Evolutionary conservation across 1,140 invertebrate species (phyloP).

Genomic region (Colletes latitarsis): DNA sequence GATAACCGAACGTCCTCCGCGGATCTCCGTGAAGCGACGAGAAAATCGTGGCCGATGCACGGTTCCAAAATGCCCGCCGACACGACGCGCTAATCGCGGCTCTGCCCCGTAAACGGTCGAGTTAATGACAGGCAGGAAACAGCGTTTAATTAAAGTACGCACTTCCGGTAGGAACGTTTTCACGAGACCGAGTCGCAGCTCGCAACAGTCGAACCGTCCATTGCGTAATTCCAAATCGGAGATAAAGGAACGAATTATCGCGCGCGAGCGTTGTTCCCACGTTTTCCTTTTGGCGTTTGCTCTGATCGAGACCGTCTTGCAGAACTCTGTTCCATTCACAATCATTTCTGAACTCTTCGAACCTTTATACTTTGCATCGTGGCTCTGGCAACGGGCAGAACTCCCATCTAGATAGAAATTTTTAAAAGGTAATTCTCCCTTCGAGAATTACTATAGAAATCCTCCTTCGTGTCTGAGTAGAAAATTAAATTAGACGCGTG

Average conservation of each 20-base stretch:
- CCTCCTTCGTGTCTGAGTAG: too few species aligned
- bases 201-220: conserved; percentile 12
- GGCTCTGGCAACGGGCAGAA: too few species aligned
- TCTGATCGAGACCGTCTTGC: background rate
- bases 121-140: conserved; percentile 69
- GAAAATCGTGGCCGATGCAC: background rate
- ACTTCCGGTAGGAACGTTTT: conserved; percentile 70
- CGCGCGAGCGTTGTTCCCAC: conserved; percentile 25
- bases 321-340: too few species aligned
- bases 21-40: background rate
- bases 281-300: conserved; percentile 7
- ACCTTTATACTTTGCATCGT: too few species aligned
- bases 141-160: conserved; percentile 71
- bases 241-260: conserved; percentile 38
- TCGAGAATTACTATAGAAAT: too few species aligned
- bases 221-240: conserved; percentile 55
- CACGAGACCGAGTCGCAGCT: conserved; percentile 49
- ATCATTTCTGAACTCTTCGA: too few species aligned
- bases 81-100: conserved; percentile 52
- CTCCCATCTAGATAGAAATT: too few species aligned
- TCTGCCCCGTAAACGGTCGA: conserved; percentile 56
- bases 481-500: too few species aligned
- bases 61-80: conserved; percentile 24
- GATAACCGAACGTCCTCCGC: conserved; percentile 21
- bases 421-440: too few species aligned